Base-by-base conservation (phyloP, 1,140 invertebrate species). In the Tribolium madens region DNA sequence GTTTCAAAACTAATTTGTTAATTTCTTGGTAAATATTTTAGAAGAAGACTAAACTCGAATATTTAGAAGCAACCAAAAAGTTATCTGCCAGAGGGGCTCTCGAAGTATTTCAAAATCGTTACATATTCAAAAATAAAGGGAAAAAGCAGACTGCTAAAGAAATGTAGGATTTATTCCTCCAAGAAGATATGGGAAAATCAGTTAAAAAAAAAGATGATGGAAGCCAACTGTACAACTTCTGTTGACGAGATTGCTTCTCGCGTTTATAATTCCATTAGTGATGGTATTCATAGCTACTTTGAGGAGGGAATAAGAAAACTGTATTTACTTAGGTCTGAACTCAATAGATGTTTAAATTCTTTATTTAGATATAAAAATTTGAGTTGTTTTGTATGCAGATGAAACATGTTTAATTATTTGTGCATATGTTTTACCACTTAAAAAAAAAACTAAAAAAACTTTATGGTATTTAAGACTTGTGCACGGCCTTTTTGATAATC, bases 21-120 rank as follows among this genome's bases (percentile, higher is more conserved):
- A 52, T 52, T 14, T 15, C 48, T 52, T 52, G 48, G 48, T 52
- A 52, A 52, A 52, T 52, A 52, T 52, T 52, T 52, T 52, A 52
- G 48, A 14, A 52, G 13, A 52, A 52, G 17, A 15, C 12, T 6
- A 52, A 52, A 52, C 48, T 52, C 48, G 48, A 52, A 14, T 15
- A 47, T 10, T 10, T 47, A 3, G 2, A 47, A 2, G 46, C 46
- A 10, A 52, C 48, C 5, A 52, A 52, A 52, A 52, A 52, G 13
- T 15, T 52, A 52, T 52, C 48, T 3, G 48, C 48, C 9, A 1
- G 48, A 13, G 48, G 48, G 13, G 48, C 14, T 14, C 6, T 52
- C n/a, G 13, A 52, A 9, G 12, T 52, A 15, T 52, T 52, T 52
- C 48, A 52, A 14, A 52, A 52, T 52, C n/a, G 48, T 7, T 9